These are phyloP conservation scores for Rhinolophus ferrumequinum DNA, from an alignment of 2,113 vertebrate species.

Conservation along the genomic window DNA sequence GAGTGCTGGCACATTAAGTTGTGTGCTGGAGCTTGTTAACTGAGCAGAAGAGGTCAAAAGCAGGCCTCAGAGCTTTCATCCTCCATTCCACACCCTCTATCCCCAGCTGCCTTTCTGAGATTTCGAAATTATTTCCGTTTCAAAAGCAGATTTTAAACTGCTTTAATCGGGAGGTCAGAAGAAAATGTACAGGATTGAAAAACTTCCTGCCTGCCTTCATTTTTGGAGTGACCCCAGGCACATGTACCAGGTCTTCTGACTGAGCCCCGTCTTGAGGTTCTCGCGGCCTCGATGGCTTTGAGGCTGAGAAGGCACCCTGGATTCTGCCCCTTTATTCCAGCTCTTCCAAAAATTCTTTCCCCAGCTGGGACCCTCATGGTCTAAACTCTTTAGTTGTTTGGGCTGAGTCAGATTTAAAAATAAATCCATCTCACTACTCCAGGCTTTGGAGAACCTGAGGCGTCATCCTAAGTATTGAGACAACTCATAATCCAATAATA, in stretches of 20 bases:
- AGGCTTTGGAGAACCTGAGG: background rate
- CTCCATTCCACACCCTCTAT: background rate
- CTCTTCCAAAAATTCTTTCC: background rate
- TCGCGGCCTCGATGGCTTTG: background rate
- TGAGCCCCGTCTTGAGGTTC: background rate
- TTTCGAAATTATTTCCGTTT: conserved; percentile 48
- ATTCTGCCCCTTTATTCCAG: no score
- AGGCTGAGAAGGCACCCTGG: background rate
- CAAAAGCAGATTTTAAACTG: conserved; percentile 50
- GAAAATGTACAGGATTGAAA: background rate
- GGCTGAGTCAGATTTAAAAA: background rate
- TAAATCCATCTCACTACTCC: background rate
- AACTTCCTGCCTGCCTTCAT: background rate
- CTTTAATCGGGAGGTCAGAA: conserved; percentile 36
- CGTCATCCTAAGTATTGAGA: background rate
- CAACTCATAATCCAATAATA: background rate
- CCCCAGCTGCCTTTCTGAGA: conserved; percentile 36
- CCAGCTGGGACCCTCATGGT: background rate
- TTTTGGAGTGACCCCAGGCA: background rate
- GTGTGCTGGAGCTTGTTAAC: background rate
- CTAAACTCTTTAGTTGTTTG: background rate
- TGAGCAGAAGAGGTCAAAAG: conserved; percentile 38
- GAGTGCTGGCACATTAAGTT: background rate
- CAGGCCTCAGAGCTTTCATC: background rate
- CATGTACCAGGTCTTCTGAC: background rate